phyloP scores from a whole-genome alignment of 2,888 invertebrate genomes.

The Plebejus anna region DNA sequence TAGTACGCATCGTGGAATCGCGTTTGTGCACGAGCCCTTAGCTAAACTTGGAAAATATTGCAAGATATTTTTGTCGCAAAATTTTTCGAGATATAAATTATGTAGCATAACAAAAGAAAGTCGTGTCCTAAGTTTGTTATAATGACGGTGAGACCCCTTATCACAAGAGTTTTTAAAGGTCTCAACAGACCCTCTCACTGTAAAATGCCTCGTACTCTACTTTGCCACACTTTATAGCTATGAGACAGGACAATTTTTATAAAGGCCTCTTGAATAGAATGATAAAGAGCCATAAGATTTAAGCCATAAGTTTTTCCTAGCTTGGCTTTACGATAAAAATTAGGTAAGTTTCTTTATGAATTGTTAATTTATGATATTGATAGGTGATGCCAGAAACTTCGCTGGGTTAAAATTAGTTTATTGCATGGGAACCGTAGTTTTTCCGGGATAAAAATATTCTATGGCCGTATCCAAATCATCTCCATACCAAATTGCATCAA shows the following conservation, averaged over 20 bases:
- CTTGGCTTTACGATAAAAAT: not conserved
- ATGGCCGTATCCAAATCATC: no score
- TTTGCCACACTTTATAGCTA: not conserved
- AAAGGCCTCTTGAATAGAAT: not conserved
- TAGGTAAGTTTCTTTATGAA: not conserved
- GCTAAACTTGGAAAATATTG: not conserved
- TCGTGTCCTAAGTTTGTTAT: slow-evolving; percentile 9
- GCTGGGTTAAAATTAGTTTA: no score
- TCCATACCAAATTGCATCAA: no score
- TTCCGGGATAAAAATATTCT: no score
- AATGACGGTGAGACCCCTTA: slow-evolving; percentile 19
- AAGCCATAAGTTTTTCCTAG: not conserved
- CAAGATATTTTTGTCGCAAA: not conserved
- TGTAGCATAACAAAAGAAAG: not conserved
- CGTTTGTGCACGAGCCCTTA: not conserved
- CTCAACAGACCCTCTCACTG: slow-evolving; percentile 8
- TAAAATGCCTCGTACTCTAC: not conserved
- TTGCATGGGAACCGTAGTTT: no score
- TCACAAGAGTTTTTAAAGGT: slow-evolving; percentile 19
- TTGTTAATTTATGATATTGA: not conserved
- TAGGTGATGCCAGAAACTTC: no score
- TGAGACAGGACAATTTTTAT: not conserved
- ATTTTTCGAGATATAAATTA: not conserved
- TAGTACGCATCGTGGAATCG: not conserved
- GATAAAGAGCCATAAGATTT: not conserved